Evolutionary conservation across 2,113 vertebrate species (phyloP).

Genomic region (Emydocephalus ijimae): DNA sequence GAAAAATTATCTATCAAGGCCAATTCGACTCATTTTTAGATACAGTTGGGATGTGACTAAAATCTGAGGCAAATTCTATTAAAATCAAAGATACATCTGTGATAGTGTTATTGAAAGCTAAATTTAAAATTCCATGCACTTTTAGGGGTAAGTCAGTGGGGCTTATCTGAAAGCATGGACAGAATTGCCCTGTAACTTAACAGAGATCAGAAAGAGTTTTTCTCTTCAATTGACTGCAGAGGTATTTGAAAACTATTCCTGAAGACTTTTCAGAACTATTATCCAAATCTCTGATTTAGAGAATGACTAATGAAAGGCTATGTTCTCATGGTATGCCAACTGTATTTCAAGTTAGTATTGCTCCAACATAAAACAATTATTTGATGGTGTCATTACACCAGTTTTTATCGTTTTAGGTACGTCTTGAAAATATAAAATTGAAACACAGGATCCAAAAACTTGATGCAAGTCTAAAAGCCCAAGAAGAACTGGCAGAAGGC

Average conservation of each 20-base stretch:
- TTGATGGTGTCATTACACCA: neutral
- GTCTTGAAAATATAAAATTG: constrained; percentile 75
- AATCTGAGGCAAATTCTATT: neutral
- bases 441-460: constrained; percentile 63
- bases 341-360: neutral
- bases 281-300: neutral
- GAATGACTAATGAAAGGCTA: neutral
- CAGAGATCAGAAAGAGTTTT: neutral
- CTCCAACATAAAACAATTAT: neutral
- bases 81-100: neutral
- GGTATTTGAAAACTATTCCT: neutral
- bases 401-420: constrained; percentile 28
- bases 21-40: neutral
- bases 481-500: constrained; percentile 53
- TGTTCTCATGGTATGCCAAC: neutral
- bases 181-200: neutral
- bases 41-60: neutral
- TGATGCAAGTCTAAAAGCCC: constrained; percentile 58
- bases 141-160: neutral
- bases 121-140: neutral
- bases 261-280: neutral
- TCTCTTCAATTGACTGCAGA: neutral
- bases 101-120: neutral
- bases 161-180: neutral
- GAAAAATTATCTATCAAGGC: neutral